Evolutionary conservation across 1,140 invertebrate species (phyloP).

Genomic region (Apis dorsata): DNA sequence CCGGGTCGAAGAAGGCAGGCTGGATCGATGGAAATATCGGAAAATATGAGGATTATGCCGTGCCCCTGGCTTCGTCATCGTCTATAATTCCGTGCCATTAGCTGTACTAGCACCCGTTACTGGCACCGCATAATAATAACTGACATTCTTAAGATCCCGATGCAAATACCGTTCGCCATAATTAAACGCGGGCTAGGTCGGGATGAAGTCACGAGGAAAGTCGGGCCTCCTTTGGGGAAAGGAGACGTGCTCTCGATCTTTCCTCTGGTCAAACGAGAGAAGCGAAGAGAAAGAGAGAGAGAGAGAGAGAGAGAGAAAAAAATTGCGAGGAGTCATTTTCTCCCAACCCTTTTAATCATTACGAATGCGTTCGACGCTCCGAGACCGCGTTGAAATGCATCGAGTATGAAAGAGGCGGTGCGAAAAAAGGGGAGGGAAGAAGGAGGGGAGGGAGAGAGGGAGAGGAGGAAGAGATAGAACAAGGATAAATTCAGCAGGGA

Average conservation of each 20-base stretch:
- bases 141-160: constrained; percentile 53
- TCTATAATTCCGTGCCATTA: constrained; percentile 42
- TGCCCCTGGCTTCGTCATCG: constrained; percentile 41
- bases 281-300: not conserved
- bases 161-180: constrained; percentile 54
- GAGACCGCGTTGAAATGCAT: not conserved
- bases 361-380: not conserved
- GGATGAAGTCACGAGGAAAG: not conserved
- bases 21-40: constrained; percentile 63
- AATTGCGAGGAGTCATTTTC: not conserved
- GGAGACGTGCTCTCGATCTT: constrained; percentile 13
- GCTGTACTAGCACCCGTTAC: constrained; percentile 30
- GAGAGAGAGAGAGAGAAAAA: not conserved
- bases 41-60: constrained; percentile 58
- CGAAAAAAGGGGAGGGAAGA: not conserved
- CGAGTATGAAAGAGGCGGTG: not conserved
- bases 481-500: constrained; percentile 9
- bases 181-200: constrained; percentile 43
- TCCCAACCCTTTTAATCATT: constrained; percentile 26
- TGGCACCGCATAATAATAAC: constrained; percentile 62
- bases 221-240: not conserved
- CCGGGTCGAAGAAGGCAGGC: constrained; percentile 38
- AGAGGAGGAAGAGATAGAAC: not conserved
- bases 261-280: not conserved
- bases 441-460: not conserved